Base-by-base conservation (phyloP, 1,140 invertebrate genomes). In the Araneus ventricosus region DNA sequence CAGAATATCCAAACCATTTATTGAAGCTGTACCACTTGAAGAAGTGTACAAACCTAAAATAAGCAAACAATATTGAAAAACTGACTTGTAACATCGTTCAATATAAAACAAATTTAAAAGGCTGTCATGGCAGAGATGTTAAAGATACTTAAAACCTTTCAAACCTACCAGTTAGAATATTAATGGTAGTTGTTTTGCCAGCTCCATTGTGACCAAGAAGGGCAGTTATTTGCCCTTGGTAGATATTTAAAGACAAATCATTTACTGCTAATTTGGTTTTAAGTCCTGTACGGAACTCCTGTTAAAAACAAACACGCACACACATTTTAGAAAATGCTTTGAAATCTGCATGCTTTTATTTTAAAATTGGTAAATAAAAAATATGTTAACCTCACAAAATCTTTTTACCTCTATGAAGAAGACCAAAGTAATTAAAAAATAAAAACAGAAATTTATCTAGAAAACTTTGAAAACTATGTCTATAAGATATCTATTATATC, bases 121-220 rank as follows among this genome's bases (percentile, higher is more conserved):
- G 24, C 24, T 75, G 22, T 10, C 8, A 10, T 30, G n/a, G 7
- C n/a, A 75, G 67, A 17, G 4, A 75, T 75, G 14, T n/a, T 14
- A 45, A 45, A 17, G 45, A 14, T 52, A 52, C 8, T 14, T 14
- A 14, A 52, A 17, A 10, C 45, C 45, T 37, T 34, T 63, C 4
- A 89, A 41, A 63, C 37, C 2, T 82, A 96, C 97, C 97, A 92
- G 97, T 98, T 4, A 98, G 95, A 96, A 98, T 98, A 6, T 97
- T 97, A 97, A 98, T 97, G 94, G 97, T 96, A 86, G 97, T 97
- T 0, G 97, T 98, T 95, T 98, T 98, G 7, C 98, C 98, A 87
- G 96, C 96, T 0, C 98, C 98, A 95, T 99, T 99, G 95, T 98
- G 98, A 0, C 98, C 98, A 75, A 99, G 95, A 79, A 99, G 96